phyloP scores from a whole-genome alignment of 2,113 vertebrate genomes.

The Trematocara zebra region DNA sequence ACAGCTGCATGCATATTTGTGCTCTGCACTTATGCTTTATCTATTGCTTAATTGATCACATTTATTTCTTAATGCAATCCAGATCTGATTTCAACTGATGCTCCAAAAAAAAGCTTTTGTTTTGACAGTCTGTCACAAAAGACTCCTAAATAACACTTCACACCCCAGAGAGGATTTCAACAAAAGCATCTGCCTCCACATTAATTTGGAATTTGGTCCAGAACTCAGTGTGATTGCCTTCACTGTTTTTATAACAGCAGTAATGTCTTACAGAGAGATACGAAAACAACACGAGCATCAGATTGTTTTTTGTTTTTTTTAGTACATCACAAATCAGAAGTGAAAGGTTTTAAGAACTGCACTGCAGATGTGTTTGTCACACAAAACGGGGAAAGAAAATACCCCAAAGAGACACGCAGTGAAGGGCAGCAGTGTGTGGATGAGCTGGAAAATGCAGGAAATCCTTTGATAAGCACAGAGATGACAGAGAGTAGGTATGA shows the following conservation, averaged over 20 bases:
- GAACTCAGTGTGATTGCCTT: background rate
- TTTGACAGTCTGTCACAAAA: background rate
- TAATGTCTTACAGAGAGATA: background rate
- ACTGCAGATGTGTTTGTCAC: background rate
- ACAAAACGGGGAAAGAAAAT: background rate
- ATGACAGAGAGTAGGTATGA: background rate
- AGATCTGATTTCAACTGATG: background rate
- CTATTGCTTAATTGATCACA: background rate
- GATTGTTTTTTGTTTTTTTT: rapidly evolving
- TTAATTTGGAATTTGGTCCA: background rate
- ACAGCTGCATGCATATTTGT: background rate
- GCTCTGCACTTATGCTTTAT: background rate
- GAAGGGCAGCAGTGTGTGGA: background rate
- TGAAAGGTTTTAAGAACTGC: background rate
- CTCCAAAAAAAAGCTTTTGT: background rate
- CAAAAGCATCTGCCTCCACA: background rate
- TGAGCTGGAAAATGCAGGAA: background rate
- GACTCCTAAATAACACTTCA: background rate
- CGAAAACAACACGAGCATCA: background rate
- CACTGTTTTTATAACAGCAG: background rate
- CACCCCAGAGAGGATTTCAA: background rate
- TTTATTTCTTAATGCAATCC: background rate
- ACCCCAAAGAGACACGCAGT: background rate
- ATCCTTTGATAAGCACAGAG: background rate
- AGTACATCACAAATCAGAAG: background rate